Percentiles rank a stretch among this genome's conserved stretches.
phyloP scores from a whole-genome alignment of 2,113 vertebrate species.

The Cariama cristata region DNA sequence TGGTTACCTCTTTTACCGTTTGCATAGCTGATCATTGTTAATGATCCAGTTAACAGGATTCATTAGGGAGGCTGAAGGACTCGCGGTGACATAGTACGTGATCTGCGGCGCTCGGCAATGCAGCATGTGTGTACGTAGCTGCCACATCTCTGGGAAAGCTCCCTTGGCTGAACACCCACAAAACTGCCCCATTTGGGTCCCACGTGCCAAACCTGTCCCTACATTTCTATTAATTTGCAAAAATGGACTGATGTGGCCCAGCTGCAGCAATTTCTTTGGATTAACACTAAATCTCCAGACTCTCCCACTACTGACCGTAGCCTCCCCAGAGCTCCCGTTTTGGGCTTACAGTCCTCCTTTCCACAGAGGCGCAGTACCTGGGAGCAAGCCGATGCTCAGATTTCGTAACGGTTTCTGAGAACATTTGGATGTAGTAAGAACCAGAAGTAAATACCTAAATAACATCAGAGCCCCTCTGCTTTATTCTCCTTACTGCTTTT shows the following conservation, averaged over 20 bases:
- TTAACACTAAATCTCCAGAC: not conserved
- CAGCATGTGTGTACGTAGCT: rapidly evolving
- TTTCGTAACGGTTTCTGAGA: not conserved
- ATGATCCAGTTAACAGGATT: not conserved
- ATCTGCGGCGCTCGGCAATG: rapidly evolving
- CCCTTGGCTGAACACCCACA: not conserved
- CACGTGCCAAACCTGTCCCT: not conserved
- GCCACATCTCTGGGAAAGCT: not conserved
- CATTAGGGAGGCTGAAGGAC: not conserved
- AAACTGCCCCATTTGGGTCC: rapidly evolving
- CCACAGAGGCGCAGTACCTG: not conserved
- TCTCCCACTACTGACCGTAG: not conserved
- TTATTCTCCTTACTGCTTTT: not conserved
- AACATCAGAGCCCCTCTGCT: not conserved
- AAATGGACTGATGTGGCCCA: not conserved
- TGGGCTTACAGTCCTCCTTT: not conserved
- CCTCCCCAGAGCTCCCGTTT: not conserved
- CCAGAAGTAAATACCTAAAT: not conserved
- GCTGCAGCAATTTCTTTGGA: not conserved
- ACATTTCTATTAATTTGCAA: rapidly evolving
- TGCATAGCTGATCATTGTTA: slow-evolving; percentile 24
- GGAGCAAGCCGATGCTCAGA: not conserved
- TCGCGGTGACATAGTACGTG: rapidly evolving
- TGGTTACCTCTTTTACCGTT: not conserved
- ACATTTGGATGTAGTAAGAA: not conserved